phyloP scores from a whole-genome alignment of 2,113 vertebrate species.

The Polypterus bichir region DNA sequence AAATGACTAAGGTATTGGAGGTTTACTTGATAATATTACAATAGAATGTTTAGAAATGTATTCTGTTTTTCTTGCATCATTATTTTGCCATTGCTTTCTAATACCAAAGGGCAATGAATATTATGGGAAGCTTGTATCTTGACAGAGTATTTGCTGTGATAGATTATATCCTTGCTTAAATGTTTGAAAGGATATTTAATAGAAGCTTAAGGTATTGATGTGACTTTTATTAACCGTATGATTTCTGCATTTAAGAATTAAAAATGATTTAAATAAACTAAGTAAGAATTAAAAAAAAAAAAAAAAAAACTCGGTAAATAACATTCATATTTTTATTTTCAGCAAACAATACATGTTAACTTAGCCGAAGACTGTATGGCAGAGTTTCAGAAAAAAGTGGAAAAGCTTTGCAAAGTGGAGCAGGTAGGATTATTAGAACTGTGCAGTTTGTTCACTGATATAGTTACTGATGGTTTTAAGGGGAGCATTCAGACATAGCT shows the following conservation, averaged over 20 bases:
- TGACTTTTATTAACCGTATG: too few relatives aligned
- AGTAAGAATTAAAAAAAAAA: too few relatives aligned
- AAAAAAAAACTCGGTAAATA: constrained; percentile 4
- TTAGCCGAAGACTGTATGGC: constrained; percentile 91
- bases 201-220: too few relatives aligned
- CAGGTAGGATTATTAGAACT: constrained; percentile 57
- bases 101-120: too few relatives aligned
- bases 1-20: constrained; percentile 67
- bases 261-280: too few relatives aligned
- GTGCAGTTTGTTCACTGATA: background rate
- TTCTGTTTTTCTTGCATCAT: constrained; percentile 1
- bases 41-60: background rate
- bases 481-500: too few relatives aligned
- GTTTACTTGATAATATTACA: background rate
- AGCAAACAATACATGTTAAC: constrained; percentile 85
- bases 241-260: too few relatives aligned
- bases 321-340: constrained; percentile 23
- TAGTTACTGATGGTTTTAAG: constrained; percentile 5
- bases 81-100: background rate
- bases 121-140: too few relatives aligned
- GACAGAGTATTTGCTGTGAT: too few relatives aligned
- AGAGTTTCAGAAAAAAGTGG: constrained; percentile 64
- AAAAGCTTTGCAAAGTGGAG: constrained; percentile 91
- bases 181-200: too few relatives aligned
- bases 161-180: too few relatives aligned